These are phyloP conservation scores for Carcina quercana DNA, from an alignment of 2,888 invertebrate genomes.

Conservation along the genomic window DNA sequence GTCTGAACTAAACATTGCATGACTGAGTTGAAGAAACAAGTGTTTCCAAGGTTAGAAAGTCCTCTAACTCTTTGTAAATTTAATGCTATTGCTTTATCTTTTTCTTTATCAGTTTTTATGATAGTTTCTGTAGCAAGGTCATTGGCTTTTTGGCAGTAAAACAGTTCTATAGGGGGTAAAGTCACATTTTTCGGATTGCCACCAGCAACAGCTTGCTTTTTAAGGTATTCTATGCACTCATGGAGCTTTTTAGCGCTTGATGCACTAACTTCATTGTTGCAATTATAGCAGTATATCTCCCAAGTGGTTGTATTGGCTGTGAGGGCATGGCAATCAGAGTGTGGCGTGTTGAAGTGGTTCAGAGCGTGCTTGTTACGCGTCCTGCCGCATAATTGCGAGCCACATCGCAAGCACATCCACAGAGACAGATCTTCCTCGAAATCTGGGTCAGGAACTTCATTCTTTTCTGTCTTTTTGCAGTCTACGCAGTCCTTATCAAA, in stretches of 20 bases:
- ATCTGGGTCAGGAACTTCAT: slow-evolving; percentile 56
- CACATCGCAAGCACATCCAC: slow-evolving; percentile 90
- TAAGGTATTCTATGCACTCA: slow-evolving; percentile 83
- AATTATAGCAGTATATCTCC: slow-evolving; percentile 86
- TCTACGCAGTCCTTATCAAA: slow-evolving; percentile 73
- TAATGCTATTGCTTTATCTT: slow-evolving; percentile 45
- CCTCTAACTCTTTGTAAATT: slow-evolving; percentile 81
- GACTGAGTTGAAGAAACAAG: slow-evolving; percentile 98
- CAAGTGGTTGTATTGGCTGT: slow-evolving; percentile 82
- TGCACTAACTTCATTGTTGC: slow-evolving; percentile 80
- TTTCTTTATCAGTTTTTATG: slow-evolving; percentile 35
- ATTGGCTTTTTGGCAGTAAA: slow-evolving; percentile 31
- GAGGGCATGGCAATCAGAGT: slow-evolving; percentile 84
- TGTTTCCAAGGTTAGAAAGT: slow-evolving; percentile 93
- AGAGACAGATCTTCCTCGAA: slow-evolving; percentile 69
- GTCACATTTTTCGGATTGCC: slow-evolving; percentile 28
- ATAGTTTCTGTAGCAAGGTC: slow-evolving; percentile 31
- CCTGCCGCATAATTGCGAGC: slow-evolving; percentile 83
- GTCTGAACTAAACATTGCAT: slow-evolving; percentile 94
- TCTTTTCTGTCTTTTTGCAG: slow-evolving; percentile 69
- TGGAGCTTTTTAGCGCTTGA: slow-evolving; percentile 78
- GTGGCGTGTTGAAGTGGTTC: slow-evolving; percentile 82
- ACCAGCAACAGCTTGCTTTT: slow-evolving; percentile 64
- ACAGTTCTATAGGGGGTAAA: slow-evolving; percentile 27
- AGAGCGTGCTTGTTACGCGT: slow-evolving; percentile 80